Base-by-base conservation (phyloP, 2,888 invertebrate genomes). In the Cyclophora albipunctata region DNA sequence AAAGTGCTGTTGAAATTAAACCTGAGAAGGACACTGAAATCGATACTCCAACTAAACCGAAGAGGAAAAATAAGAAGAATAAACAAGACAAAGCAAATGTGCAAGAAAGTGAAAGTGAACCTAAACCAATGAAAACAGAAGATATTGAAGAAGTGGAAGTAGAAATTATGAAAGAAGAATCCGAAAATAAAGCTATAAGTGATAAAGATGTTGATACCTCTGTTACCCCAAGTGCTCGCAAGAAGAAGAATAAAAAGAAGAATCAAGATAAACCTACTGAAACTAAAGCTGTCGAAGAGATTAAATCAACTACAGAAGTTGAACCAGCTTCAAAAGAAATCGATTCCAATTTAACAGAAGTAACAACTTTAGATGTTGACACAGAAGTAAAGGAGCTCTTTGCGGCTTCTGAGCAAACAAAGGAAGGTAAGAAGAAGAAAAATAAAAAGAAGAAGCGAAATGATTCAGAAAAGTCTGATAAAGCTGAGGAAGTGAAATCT, bases 51-150 rank as follows among this genome's bases (percentile, higher is more conserved):
- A 81, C 82, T n/a, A 88, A 87, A 66, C 89, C 89, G 0, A 88
- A 89, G 63, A 68, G 89, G 55, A 84, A 80, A 71, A 79, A 80
- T 53, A 87, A 86, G 57, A 89, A 88, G 62, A 88, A 85, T 58
- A 80, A 80, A 49, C 62, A 71, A 34, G 71, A 69, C 7, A 66
- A 66, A 55, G 60, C 52, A 61, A 20, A 20, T 20, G 20, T 20
- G 20, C 58, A 49, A 7, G 57, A 56, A 48, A 45, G 5, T 47
- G 44, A 47, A 3, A 7, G 7, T 2, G 47, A 48, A 37, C 6
- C 4, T 0, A n/a, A n/a, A 34, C 4, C 48, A 33, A 7, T 35
- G n/a, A 42, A 48, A 45, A 46, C 45, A 42, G 51, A 37, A 47
- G 46, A 49, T 45, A 34, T 40, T 35, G 59, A 57, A 46, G 34